Conservation (phyloP, 2,113 vertebrate genomes). For the Rattus norvegicus region DNA sequence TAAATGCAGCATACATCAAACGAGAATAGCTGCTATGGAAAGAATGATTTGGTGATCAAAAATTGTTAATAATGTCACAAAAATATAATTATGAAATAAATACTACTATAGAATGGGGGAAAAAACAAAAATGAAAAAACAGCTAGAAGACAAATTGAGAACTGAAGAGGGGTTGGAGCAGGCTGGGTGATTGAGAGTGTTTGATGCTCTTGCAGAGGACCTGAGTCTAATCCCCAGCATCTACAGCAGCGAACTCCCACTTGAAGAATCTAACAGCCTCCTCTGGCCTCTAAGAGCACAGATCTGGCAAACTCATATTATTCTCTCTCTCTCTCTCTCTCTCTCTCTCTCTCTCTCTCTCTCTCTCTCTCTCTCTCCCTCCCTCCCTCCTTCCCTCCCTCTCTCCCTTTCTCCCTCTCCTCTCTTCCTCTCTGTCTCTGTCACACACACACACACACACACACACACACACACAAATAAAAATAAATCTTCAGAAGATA, state of each 20-base stretch:
- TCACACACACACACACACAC: background rate
- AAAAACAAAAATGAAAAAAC: conserved; percentile 6
- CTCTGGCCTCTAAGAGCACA: background rate
- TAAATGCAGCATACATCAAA: background rate
- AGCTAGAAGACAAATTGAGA: background rate
- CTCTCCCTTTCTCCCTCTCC: too few relatives aligned
- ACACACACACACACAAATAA: background rate
- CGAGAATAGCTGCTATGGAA: background rate
- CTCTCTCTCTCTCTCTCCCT: too few relatives aligned
- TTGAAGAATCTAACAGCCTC: too few relatives aligned
- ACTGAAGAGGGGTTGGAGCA: background rate
- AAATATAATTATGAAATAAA: background rate
- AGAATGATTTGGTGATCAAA: conserved; percentile 8
- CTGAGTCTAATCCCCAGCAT: background rate
- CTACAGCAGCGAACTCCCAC: background rate
- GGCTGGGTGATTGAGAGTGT: background rate
- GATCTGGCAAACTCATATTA: background rate
- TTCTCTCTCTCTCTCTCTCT: too few relatives aligned
- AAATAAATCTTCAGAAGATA: background rate
- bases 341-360: too few relatives aligned
- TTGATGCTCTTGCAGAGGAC: background rate
- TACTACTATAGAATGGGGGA: background rate
- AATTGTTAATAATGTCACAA: background rate
- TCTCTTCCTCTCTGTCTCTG: background rate
- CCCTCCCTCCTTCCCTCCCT: too few relatives aligned